Base-by-base conservation (phyloP, 2,113 vertebrate species). In the Phrynosoma platyrhinos region DNA sequence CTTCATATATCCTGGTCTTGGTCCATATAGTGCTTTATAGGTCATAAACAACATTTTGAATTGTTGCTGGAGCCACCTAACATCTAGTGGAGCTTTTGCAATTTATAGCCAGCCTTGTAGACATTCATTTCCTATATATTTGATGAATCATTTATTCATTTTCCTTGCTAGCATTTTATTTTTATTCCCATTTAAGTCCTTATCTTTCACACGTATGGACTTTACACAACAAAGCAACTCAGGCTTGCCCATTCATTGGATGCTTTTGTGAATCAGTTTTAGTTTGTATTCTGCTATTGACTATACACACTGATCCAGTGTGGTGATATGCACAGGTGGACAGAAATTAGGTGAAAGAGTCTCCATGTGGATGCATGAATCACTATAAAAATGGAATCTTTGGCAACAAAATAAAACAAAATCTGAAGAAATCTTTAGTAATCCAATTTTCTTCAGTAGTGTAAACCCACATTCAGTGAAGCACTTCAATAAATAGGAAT, bases 391-490 rank as follows among this genome's bases (percentile, higher is more conserved):
- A 1, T 47, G 25, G 66, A 87, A 16, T 1, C 4, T 0, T 0
- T 16, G 1, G 25, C 89, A 89, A 86, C 74, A 1, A 64, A 89
- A 89, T 4, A 62, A 62, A 62, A 62, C 58, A 62, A 62, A n/a
- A 84, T 66, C 62, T 76, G 36, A 55, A 3, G 72, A 27, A 80
- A 42, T 81, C 79, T 66, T 55, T 66, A 90, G 55, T 71, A 88
- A 92, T 87, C 72, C 7, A 52, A 0, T 89, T 58, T 1, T 79
- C 47, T 36, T 92, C 55, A 91, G 87, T 27, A 83, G 25, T 12
- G 62, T 78, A 4, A 88, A 64, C 87, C 80, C 12, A 75, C 25
- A 76, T 66, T 92, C 10, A 80, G 72, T 90, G 36, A 90, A 90
- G 42, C 30, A 68, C 79, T 90, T 74, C 82, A 27, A 89, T 21